Evolutionary conservation across 2,113 vertebrate species (phyloP).

Genomic region (Geococcyx californianus): DNA sequence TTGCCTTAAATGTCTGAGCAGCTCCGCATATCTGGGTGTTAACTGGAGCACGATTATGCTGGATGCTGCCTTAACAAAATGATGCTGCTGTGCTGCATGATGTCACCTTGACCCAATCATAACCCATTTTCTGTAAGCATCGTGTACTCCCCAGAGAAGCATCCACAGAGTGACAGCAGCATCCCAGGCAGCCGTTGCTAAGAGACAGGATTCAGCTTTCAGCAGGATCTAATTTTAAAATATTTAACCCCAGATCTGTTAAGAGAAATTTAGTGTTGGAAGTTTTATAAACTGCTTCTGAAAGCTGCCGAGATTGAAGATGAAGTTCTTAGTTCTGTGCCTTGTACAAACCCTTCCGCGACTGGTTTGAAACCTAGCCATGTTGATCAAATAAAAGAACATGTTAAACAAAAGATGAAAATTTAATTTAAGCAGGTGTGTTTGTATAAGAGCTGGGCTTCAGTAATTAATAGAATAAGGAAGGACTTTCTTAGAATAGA

Average conservation of each 20-base stretch:
- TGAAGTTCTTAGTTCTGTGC: no score
- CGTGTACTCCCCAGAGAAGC: constrained; percentile 64
- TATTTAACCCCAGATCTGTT: constrained; percentile 75
- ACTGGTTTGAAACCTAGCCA: no score
- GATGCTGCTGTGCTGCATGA: constrained; percentile 37
- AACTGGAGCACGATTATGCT: background rate
- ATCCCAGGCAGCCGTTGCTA: constrained; percentile 74
- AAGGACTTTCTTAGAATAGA: no score
- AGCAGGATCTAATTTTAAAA: constrained; percentile 73
- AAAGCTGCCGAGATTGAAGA: no score
- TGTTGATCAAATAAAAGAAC: no score
- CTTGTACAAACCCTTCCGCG: no score
- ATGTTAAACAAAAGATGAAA: no score
- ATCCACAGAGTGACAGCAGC: constrained; percentile 74
- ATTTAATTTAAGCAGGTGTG: no score
- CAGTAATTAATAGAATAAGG: no score
- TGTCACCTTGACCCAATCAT: constrained; percentile 80
- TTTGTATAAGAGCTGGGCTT: no score
- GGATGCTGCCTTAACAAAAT: constrained; percentile 54
- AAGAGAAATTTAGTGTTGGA: no score
- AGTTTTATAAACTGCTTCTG: no score
- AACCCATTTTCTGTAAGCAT: constrained; percentile 55
- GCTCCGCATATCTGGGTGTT: background rate
- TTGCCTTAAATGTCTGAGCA: background rate
- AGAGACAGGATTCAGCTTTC: constrained; percentile 71